Conservation (phyloP, 2,113 vertebrate species). For the Bambusicola thoracicus region DNA sequence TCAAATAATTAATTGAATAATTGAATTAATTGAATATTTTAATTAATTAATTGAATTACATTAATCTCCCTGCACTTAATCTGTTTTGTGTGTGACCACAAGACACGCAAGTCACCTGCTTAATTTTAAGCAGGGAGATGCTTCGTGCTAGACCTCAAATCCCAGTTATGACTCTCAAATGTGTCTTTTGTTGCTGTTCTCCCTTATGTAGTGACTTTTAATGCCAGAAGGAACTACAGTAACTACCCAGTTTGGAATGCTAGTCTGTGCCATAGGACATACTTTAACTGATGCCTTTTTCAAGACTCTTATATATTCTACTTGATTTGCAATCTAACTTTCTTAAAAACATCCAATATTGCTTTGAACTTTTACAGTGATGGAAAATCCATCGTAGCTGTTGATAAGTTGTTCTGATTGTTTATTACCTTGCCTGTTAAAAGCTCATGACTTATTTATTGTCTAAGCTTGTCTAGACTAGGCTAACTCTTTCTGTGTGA, state of each 20-base stretch:
- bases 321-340: neutral
- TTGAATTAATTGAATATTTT: neutral
- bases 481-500: neutral
- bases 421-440: constrained; percentile 1
- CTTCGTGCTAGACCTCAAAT: neutral
- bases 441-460: neutral
- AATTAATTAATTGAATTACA: neutral
- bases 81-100: neutral
- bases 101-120: neutral
- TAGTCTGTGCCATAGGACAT: neutral
- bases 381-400: neutral
- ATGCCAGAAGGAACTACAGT: neutral
- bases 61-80: neutral
- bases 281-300: neutral
- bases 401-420: neutral
- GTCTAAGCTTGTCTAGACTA: neutral
- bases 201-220: neutral
- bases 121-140: neutral
- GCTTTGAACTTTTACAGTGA: constrained; percentile 14
- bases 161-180: neutral
- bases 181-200: neutral
- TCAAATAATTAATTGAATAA: neutral
- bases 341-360: neutral
- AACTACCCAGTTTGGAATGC: neutral
- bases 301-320: neutral